Evolutionary conservation across 2,888 invertebrate species (phyloP), one percentile per base, ranked within the genome.

Genomic region (Trachelus iudaicus): DNA sequence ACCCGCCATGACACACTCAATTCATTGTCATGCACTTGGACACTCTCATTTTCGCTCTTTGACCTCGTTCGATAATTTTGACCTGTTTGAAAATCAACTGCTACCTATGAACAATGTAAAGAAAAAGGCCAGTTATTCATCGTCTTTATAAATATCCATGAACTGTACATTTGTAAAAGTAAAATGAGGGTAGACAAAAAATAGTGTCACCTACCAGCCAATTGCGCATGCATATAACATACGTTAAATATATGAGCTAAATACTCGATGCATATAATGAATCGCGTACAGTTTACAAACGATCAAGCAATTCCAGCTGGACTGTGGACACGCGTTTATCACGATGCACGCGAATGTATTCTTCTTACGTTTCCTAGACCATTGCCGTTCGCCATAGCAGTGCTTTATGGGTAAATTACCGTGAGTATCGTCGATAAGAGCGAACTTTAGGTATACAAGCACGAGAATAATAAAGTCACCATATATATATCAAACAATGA

Each of bases 241-340:
- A 56, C 15, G 15, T 15, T 40, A 40, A 40, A 6, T 4, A 6
- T 40, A 40, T 15, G 15, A 56, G 23, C 23, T 23, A 56, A 56
- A 56, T 56, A 23, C 9, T 23, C 56, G 6, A 23, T 23, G 56
- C 2, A 9, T 23, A 56, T 56, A 56, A 56, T 23, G 56, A 56
- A 56, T 76, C 79, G 77, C 78, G 80, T 80, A 83, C 80, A 79
- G 81, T 84, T 85, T 81, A 83, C 84, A 76, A 79, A 35, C 83
- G 83, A 87, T 87, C 83, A 80, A 85, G 83, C 87, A 85, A 87
- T 87, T 83, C 81, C 83, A 81, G 79, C 73, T 84, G 81, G 82
- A 80, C 82, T 82, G 84, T 82, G 80, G 37, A 73, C 76, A 68
- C 33, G 68, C 71, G 71, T 83, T 81, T 79, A 77, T 37, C 82